Conservation (phyloP, 2,797 vertebrate species). For the Smutsia temminckii region DNA sequence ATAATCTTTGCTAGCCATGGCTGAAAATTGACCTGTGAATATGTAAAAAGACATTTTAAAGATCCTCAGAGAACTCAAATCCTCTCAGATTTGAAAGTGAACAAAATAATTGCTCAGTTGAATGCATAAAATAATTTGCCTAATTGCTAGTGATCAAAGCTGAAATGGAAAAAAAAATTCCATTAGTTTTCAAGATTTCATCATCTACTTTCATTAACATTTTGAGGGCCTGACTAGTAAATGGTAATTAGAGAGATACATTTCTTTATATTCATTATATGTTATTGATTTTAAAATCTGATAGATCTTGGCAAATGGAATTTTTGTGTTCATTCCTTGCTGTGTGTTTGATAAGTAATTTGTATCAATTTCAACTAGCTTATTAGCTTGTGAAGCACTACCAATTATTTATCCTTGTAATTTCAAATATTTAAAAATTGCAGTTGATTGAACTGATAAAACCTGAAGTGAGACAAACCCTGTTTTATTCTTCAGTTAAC, state of each 20-base stretch:
- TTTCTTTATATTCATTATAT: conserved; percentile 21
- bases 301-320: background rate
- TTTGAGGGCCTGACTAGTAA: conserved; percentile 40
- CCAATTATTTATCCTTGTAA: background rate
- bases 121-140: background rate
- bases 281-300: conserved; percentile 22
- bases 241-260: conserved; percentile 4
- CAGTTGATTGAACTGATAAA: background rate
- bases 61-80: background rate
- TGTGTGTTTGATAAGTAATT: conserved; percentile 25
- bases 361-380: conserved; percentile 14
- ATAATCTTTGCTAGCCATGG: background rate
- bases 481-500: background rate
- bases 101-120: background rate
- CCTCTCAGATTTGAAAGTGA: conserved; percentile 22
- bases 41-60: background rate
- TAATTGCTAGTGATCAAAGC: conserved; percentile 47
- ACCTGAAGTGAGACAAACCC: background rate
- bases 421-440: background rate
- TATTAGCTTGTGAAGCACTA: conserved; percentile 6
- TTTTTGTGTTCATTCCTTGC: background rate
- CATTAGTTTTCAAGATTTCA: conserved; percentile 45
- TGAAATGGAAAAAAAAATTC: conserved; percentile 35
- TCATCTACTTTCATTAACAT: conserved; percentile 38
- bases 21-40: background rate